A percentile compares a stretch with the other conserved stretches of the same genome.
Evolutionary conservation across 2,797 vertebrate species (phyloP).

Genomic region (Moxostoma hubbsi): DNA sequence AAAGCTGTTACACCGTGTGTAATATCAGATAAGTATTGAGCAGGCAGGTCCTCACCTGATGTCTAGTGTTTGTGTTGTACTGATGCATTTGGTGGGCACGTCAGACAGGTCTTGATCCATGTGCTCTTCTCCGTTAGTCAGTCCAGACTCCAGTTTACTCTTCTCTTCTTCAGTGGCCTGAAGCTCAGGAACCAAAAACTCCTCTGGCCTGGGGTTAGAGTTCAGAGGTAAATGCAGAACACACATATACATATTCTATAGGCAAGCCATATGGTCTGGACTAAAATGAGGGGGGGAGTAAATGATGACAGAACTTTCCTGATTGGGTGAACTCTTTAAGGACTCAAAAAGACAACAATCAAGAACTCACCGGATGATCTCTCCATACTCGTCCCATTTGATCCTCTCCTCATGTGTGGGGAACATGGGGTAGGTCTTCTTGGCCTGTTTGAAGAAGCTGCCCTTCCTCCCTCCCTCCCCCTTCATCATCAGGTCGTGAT

Average conservation of each 20-base stretch:
- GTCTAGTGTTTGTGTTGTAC: conserved; percentile 90
- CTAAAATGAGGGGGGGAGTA: neutral
- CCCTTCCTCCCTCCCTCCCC: conserved; percentile 94
- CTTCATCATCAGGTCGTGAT: conserved; percentile 99
- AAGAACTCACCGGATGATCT: conserved; percentile 91
- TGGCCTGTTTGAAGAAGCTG: conserved; percentile 99
- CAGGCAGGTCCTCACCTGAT: conserved; percentile 84
- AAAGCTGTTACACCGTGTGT: neutral
- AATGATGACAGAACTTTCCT: too few relatives aligned
- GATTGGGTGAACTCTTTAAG: too few relatives aligned
- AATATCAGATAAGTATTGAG: neutral
- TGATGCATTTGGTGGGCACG: conserved; percentile 95
- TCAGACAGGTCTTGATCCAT: conserved; percentile 98
- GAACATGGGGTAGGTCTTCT: conserved; percentile 98
- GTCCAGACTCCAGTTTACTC: conserved; percentile 91
- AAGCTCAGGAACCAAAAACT: conserved; percentile 97
- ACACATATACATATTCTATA: neutral
- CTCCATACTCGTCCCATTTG: conserved; percentile 99
- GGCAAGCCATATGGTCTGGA: neutral
- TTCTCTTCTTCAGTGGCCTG: conserved; percentile 98
- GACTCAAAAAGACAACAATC: too few relatives aligned
- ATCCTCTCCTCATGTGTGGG: conserved; percentile 96
- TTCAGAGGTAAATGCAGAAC: neutral
- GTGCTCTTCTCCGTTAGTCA: conserved; percentile 95
- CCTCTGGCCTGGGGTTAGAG: conserved; percentile 84